Base-by-base conservation (phyloP, 2,888 invertebrate species). In the Rapana venosa region DNA sequence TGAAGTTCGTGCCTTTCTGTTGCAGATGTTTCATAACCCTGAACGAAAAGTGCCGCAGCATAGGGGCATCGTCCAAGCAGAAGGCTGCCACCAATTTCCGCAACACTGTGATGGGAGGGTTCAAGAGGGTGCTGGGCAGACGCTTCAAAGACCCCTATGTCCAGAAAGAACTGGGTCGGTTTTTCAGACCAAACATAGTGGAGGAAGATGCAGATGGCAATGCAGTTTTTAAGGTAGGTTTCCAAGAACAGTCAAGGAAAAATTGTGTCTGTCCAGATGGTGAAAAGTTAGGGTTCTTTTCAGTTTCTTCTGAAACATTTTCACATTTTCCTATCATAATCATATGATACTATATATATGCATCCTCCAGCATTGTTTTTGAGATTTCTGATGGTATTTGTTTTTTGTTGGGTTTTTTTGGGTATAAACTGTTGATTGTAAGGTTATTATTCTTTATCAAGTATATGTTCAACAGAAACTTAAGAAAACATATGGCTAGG, bases 41-140 rank as follows among this genome's bases (percentile, higher is more conserved):
- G 97, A 98, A 98, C 95, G 97, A 98, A 92, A 98, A 98, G 96
- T 98, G 98, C 96, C 97, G 99, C 94, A 98, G 98, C 95, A 97
- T 99, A 96, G 99, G 99, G 90, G 98, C 98, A 79, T 98, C 99
- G 84, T 99, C 99, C 91, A 99, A 98, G 96, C 99, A 99, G 96
- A 99, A 99, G 96, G 98, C 98, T 97, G 98, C 99, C 90, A 99
- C 99, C 94, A 99, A 99, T 96, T 98, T 99, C 97, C 98, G 98
- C 96, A 99, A 99, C 96, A 99, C 99, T 92, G 97, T 99, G 90
- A 30, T 22, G 26, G 98, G 97, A 96, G 98, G 98, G 91, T 98
- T 99, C 96, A 99, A 99, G 96, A 97, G 98, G 94, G 97, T 99
- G 89, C 96, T 99, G 94, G 99, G 99, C 90, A 97, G 99, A 94